Evolutionary conservation across 1,140 invertebrate genomes (phyloP), one percentile per base, ranked within the genome.

Genomic region (Alviniconcha marisindica): DNA sequence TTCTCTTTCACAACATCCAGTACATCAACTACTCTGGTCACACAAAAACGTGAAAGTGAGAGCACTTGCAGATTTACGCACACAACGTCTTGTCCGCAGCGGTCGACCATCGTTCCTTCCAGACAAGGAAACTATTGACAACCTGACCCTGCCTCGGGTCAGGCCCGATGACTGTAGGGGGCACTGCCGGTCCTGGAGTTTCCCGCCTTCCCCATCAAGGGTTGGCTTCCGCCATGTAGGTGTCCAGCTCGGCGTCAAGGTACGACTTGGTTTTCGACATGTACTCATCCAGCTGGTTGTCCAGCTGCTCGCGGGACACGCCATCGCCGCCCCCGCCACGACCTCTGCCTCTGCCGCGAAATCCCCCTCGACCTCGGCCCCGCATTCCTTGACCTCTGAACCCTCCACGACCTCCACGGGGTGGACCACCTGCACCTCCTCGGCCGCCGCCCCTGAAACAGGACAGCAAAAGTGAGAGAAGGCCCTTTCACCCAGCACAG

Each of bases 271-370:
- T 94, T 83, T 93, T 94, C 0, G 95, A 93, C 95, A 95, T 95
- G 91, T 95, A 95, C 73, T 94, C 93, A 83, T 95, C 95, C 28
- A 95, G 88, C 81, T 95, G 94, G 33, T 92, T 92, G 84, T 95
- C 95, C 38, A 95, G 87, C 85, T 95, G 93, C 85, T 95, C 94
- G 83, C 93, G 94, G 0, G 93, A 94, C 12, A 89, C 83, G 15
- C 77, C 56, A 4, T 76, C 76, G 14, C 77, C 60, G 18, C 78
- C 74, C 18, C 71, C 84, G 3, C 84, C 86, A 18, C 87, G 56
- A 10, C 89, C 88, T 44, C 86, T 40, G 15, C 89, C 82, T 56
- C 88, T 51, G 12, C 87, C 82, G 18, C 87, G 66, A 38, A 88
- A 85, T 44, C 87, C 71, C 0, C 84, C 38, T 2, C 85, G 76